Evolutionary conservation across 2,888 invertebrate genomes (phyloP).

Genomic region (Linnaemya tessellans): DNA sequence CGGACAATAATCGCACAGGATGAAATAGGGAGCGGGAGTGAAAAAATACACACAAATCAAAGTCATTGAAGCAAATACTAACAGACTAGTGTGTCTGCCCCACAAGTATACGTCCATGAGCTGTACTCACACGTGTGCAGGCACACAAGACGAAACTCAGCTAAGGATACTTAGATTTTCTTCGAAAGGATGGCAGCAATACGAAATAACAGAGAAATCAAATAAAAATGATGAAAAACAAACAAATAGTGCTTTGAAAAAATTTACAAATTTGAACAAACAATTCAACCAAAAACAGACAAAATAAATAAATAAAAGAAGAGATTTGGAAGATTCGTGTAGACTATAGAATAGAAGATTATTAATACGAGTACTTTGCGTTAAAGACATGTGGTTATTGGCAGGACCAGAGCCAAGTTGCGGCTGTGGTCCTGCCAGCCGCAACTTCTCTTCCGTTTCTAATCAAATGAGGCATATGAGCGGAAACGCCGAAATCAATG

Average conservation of each 20-base stretch:
- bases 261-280: conserved; percentile 34
- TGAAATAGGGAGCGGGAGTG: neutral
- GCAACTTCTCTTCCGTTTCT: too few species aligned
- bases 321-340: neutral
- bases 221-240: conserved; percentile 20
- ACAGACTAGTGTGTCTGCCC: conserved; percentile 32
- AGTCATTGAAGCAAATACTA: conserved; percentile 72
- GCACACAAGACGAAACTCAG: neutral
- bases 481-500: too few species aligned
- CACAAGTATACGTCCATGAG: conserved; percentile 15
- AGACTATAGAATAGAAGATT: conserved; percentile 1
- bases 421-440: too few species aligned
- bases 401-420: too few species aligned
- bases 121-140: neutral
- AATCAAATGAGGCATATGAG: too few species aligned
- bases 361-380: neutral
- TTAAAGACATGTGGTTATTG: too few species aligned
- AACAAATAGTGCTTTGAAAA: conserved; percentile 42
- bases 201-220: neutral
- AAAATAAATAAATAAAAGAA: conserved; percentile 2
- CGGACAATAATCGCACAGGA: conserved; percentile 2
- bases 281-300: conserved; percentile 15
- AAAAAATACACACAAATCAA: conserved; percentile 71
- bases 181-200: neutral
- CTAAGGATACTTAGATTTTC: neutral